A percentile compares a stretch with the other conserved stretches of the same genome.
Evolutionary conservation across 2,888 invertebrate genomes (phyloP).

Genomic region (Caenorhabditis sp.): DNA sequence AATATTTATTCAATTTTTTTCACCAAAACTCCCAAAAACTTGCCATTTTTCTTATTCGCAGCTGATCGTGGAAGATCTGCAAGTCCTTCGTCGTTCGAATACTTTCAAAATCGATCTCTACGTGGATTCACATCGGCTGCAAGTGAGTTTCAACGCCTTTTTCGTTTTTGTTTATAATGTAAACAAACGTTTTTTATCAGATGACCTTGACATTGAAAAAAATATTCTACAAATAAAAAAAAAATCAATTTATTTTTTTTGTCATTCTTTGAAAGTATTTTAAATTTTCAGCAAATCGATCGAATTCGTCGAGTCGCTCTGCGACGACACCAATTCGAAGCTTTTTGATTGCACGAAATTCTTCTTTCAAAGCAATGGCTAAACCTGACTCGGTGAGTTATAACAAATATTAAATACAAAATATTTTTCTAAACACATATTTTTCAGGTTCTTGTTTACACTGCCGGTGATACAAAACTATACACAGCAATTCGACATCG

Average conservation of each 20-base stretch:
- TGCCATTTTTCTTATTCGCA: constrained; percentile 4
- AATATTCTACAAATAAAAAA: background rate
- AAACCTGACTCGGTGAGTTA: constrained; percentile 46
- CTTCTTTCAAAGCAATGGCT: constrained; percentile 24
- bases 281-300: constrained; percentile 21
- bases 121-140: constrained; percentile 36
- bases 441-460: constrained; percentile 62
- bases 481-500: constrained; percentile 51
- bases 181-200: background rate
- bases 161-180: background rate
- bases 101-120: constrained; percentile 34
- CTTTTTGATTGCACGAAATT: constrained; percentile 10
- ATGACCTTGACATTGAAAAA: background rate
- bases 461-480: constrained; percentile 52
- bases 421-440: background rate
- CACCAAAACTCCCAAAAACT: too few relatives aligned
- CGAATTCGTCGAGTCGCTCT: constrained; percentile 14
- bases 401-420: too few relatives aligned
- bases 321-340: constrained; percentile 1
- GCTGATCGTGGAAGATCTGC: constrained; percentile 33
- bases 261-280: background rate
- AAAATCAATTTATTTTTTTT: background rate
- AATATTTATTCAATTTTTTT: constrained; percentile 2
- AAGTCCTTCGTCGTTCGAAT: constrained; percentile 29
- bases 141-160: constrained; percentile 19